Evolutionary conservation across 2,888 invertebrate genomes (phyloP), one percentile per base, ranked within the genome.

Genomic region (Tuberolachnus salignus): DNA sequence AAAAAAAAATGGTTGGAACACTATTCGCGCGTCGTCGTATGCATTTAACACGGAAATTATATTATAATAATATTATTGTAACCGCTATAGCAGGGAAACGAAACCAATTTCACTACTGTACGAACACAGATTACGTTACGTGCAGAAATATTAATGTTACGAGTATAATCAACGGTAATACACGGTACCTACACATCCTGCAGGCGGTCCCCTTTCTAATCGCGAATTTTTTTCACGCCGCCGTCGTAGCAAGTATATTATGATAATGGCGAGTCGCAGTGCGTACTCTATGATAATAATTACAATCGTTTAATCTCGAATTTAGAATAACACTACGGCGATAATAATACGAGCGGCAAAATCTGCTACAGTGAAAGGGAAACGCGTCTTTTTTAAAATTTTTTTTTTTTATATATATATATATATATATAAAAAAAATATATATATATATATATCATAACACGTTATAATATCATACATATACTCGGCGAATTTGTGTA

Each of bases 201-300:
- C n/a, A 42, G 34, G 21, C 16, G 13, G n/a, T 66, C 57, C 44
- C 66, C 75, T 75, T 75, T 75, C 66, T 75, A 75, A 67, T 75
- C 57, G 13, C 34, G 44, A 57, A 55, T 53, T 42, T 59, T 71
- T 34, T 34, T 34, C 34, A 6, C 34, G 34, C 6, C 34, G 34
- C 6, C 13, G 11, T 71, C 1, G 14, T 14, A 46, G n/a, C n/a
- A n/a, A n/a, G 14, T 1, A n/a, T 16, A n/a, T 26, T 16, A 42
- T 26, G 16, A 11, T 16, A 34, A 26, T 66, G 16, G 11, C 46
- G 23, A 34, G 6, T 34, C 34, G 34, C 34, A 3, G 34, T 34
- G 6, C 34, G 6, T 34, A 34, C 6, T 3, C 6, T 34, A 34
- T 34, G 6, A 34, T 74, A 44, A 67, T 67, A 67, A 67, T 75